phyloP scores from a whole-genome alignment of 2,888 invertebrate species.

The Macrosiphum euphorbiae region DNA sequence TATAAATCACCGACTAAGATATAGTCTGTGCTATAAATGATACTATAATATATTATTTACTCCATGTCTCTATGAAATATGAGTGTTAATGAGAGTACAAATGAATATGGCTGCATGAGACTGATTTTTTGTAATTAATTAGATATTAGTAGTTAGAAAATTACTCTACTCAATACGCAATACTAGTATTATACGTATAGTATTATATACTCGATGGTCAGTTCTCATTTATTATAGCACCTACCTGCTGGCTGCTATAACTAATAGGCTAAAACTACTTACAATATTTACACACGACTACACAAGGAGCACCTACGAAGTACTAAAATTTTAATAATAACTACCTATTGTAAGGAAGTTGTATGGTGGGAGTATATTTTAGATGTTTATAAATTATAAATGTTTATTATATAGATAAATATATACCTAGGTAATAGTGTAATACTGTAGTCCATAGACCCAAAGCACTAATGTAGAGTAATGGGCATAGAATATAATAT shows the following conservation, averaged over 20 bases:
- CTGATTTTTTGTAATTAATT: neutral
- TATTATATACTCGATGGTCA: neutral
- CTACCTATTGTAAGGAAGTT: neutral
- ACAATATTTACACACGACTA: no score
- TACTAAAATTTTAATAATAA: neutral
- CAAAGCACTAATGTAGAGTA: neutral
- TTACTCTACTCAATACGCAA: neutral
- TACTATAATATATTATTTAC: no score
- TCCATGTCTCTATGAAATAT: neutral
- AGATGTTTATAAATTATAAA: neutral
- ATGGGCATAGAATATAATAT: no score
- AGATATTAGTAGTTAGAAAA: neutral
- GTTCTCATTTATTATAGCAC: neutral
- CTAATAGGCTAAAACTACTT: no score
- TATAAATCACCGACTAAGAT: no score
- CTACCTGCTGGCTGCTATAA: neutral
- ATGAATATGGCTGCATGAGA: neutral
- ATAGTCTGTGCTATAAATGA: no score
- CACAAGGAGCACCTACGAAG: neutral
- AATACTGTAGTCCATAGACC: neutral
- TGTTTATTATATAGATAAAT: neutral
- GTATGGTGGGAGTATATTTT: neutral
- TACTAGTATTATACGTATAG: neutral
- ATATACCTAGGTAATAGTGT: neutral
- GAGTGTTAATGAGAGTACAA: neutral